Percentiles rank a stretch among this genome's conserved stretches.
phyloP scores from a whole-genome alignment of 2,888 invertebrate genomes.

The Cistogaster globosa region DNA sequence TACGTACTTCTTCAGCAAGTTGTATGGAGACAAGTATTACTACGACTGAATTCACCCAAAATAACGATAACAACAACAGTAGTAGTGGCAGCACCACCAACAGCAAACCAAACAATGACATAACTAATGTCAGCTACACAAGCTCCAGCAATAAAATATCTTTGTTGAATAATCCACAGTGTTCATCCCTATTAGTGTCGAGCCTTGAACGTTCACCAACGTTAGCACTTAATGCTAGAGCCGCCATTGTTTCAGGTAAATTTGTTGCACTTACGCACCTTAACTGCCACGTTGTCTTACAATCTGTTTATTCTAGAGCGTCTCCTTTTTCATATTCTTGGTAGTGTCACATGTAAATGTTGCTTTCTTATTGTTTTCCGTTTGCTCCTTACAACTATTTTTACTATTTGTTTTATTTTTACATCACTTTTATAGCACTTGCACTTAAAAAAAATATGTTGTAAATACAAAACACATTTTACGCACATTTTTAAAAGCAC shows the following conservation, averaged over 20 bases:
- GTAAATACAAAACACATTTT: background rate
- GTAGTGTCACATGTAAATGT: constrained; percentile 33
- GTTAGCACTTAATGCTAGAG: constrained; percentile 66
- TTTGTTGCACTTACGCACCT: constrained; percentile 67
- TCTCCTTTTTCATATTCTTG: constrained; percentile 24
- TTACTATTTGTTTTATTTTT: constrained; percentile 8
- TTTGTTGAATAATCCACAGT: constrained; percentile 75
- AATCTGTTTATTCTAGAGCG: background rate
- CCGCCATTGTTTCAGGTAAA: constrained; percentile 73
- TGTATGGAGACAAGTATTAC: constrained; percentile 29
- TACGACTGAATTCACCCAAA: constrained; percentile 39
- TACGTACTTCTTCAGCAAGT: background rate
- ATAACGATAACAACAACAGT: constrained; percentile 52
- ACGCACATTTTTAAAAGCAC: background rate
- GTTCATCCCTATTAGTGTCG: constrained; percentile 58
- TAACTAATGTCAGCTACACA: constrained; percentile 68
- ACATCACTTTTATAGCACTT: constrained; percentile 58
- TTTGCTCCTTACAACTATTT: constrained; percentile 28
- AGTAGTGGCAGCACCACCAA: constrained; percentile 1
- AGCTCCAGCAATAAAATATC: constrained; percentile 76
- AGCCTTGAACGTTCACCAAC: constrained; percentile 65
- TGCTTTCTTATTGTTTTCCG: constrained; percentile 1
- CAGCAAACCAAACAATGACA: constrained; percentile 72
- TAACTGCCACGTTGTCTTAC: constrained; percentile 35
- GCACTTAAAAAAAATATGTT: constrained; percentile 33